Conservation (phyloP, 2,888 invertebrate species). For the Tetragnatha montana region DNA sequence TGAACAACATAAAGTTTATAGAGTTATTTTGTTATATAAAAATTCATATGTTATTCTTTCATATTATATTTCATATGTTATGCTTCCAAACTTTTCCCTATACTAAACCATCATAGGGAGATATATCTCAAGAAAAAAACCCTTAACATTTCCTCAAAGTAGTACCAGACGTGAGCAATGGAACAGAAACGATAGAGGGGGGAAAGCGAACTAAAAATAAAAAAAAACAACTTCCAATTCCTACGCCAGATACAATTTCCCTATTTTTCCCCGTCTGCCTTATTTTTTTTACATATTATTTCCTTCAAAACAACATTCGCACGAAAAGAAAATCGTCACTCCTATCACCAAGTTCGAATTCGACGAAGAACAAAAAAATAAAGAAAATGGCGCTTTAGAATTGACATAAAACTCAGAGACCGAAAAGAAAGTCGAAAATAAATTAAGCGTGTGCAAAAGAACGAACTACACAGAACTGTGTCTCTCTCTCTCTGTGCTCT, state of each 20-base stretch:
- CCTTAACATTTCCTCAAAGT: too few species aligned
- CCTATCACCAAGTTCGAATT: not conserved
- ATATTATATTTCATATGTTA: too few species aligned
- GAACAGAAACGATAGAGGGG: too few species aligned
- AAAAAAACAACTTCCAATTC: not conserved
- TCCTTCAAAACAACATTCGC: not conserved
- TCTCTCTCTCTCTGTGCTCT: not conserved
- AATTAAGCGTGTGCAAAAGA: conserved; percentile 17
- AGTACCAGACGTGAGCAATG: too few species aligned
- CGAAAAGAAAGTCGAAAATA: conserved; percentile 14
- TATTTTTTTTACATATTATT: not conserved
- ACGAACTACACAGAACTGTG: not conserved
- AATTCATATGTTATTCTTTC: too few species aligned
- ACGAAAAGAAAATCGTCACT: not conserved
- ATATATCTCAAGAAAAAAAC: too few species aligned
- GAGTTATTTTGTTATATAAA: too few species aligned
- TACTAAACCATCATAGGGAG: too few species aligned
- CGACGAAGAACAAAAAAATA: not conserved
- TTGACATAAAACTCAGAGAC: not conserved
- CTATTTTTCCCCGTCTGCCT: not conserved
- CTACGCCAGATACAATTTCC: not conserved
- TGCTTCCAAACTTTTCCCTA: too few species aligned
- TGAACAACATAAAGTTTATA: too few species aligned
- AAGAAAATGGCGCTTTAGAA: not conserved
- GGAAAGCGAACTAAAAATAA: too few species aligned